Evolutionary conservation across 2,113 vertebrate genomes (phyloP).

Genomic region (Siphamia tubifer): DNA sequence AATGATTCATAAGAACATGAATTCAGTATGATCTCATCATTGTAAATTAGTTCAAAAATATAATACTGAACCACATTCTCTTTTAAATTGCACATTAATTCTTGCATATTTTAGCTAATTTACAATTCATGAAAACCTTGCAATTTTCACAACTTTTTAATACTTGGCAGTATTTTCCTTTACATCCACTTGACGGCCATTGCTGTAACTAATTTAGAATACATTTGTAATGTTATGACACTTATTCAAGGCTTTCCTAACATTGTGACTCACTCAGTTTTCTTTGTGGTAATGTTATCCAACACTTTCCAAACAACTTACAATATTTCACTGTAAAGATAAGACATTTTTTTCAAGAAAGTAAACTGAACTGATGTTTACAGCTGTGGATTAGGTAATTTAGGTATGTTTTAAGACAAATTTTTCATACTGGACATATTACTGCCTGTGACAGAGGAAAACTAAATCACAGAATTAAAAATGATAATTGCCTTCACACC

Average conservation of each 20-base stretch:
- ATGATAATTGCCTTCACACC: too few species aligned
- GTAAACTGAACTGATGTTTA: neutral
- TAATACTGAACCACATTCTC: neutral
- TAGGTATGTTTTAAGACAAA: neutral
- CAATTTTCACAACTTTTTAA: too few species aligned
- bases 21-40: rapidly evolving
- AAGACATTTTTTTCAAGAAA: neutral
- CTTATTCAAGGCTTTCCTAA: too few species aligned
- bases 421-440: neutral
- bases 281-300: too few species aligned
- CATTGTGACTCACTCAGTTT: too few species aligned
- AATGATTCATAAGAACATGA: too few species aligned
- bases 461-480: too few species aligned
- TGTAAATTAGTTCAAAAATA: neutral
- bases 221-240: too few species aligned
- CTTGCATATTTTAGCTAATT: neutral
- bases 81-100: neutral
- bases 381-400: neutral
- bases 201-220: too few species aligned
- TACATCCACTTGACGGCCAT: neutral
- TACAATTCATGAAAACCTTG: neutral
- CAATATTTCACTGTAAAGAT: neutral
- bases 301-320: too few species aligned
- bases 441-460: neutral
- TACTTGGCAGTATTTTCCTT: neutral